Conservation (phyloP, 2,797 vertebrate species). For the Crypturellus tataupa region DNA sequence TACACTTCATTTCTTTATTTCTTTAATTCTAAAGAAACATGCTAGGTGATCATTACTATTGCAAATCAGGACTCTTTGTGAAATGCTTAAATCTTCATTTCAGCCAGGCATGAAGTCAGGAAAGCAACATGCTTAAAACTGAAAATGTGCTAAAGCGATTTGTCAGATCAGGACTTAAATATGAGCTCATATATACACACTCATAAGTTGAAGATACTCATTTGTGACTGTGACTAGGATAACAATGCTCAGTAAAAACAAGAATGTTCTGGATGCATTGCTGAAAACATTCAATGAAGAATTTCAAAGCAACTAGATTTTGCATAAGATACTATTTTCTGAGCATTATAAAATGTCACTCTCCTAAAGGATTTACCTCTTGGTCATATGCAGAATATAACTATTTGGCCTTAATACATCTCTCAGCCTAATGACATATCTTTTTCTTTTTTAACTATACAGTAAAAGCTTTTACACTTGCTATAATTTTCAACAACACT, state of each 20-base stretch:
- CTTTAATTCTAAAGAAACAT: conserved; percentile 13
- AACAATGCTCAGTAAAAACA: not conserved
- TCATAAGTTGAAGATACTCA: not conserved
- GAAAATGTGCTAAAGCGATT: conserved; percentile 23
- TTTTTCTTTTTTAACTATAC: not conserved
- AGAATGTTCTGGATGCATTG: not conserved
- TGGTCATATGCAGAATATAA: not conserved
- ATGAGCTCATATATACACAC: not conserved
- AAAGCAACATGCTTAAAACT: conserved; percentile 4
- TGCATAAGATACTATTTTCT: conserved; percentile 9
- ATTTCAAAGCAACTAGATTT: conserved; percentile 18
- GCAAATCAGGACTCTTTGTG: not conserved
- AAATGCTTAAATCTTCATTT: conserved; percentile 20
- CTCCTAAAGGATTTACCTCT: not conserved
- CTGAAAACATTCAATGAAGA: not conserved
- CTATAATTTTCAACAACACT: not conserved
- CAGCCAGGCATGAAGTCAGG: conserved; percentile 13
- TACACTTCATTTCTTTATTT: not conserved
- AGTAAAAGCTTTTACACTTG: not conserved
- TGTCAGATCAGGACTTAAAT: conserved; percentile 34
- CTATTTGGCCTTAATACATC: not conserved
- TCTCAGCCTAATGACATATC: not conserved
- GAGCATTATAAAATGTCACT: conserved; percentile 24
- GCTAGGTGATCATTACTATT: not conserved
- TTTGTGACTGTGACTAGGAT: not conserved